Evolutionary conservation across 2,888 invertebrate genomes (phyloP).

Genomic region (Reticulitermes lucifugus): DNA sequence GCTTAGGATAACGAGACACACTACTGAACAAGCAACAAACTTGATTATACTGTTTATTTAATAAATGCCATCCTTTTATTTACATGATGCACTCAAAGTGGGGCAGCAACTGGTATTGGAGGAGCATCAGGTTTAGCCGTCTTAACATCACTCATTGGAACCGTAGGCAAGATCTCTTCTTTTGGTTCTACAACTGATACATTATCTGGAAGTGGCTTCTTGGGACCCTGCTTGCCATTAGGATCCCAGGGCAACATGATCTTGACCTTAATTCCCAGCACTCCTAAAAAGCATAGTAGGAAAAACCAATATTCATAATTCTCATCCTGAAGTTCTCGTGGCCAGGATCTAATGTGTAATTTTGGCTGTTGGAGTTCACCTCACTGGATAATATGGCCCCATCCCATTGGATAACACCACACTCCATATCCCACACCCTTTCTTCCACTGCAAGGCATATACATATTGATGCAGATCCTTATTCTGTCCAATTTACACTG

Average conservation of each 20-base stretch:
- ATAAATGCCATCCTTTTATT: slow-evolving; percentile 19
- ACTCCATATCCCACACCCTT: too few relatives aligned
- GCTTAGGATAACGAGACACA: neutral
- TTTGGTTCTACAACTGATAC: slow-evolving; percentile 97
- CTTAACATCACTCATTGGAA: slow-evolving; percentile 83
- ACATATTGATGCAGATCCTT: too few relatives aligned
- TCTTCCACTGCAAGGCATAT: too few relatives aligned
- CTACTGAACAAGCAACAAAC: neutral
- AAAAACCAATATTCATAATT: neutral
- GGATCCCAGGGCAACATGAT: slow-evolving; percentile 99
- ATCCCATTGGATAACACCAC: too few relatives aligned
- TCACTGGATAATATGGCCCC: too few relatives aligned
- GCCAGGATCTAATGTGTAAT: too few relatives aligned
- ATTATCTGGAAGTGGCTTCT: slow-evolving; percentile 97
- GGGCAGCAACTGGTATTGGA: slow-evolving; percentile 47
- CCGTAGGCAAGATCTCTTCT: slow-evolving; percentile 83
- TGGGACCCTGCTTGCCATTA: slow-evolving; percentile 96
- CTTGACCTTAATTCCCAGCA: slow-evolving; percentile 81
- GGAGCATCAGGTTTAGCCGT: slow-evolving; percentile 71
- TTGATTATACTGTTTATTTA: slow-evolving; percentile 18
- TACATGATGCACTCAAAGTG: slow-evolving; percentile 36
- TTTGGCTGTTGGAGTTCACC: too few relatives aligned
- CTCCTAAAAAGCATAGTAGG: slow-evolving; percentile 56
- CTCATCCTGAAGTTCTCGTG: neutral
- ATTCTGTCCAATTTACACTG: too few relatives aligned